Conservation (phyloP, 2,888 invertebrate genomes). For the Cremastobaeus sp. region DNA sequence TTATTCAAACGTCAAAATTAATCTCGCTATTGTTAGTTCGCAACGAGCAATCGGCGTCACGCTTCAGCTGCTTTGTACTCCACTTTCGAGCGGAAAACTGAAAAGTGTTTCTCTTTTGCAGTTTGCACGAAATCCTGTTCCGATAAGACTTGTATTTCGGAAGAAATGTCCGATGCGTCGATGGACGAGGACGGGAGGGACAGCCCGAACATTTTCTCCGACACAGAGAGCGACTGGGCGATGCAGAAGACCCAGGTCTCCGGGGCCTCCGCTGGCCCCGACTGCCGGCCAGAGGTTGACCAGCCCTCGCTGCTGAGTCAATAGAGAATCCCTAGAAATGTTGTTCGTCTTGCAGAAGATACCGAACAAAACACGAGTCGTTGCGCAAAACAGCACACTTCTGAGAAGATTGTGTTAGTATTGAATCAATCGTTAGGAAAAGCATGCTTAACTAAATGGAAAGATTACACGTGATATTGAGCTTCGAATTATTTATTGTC, state of each 20-base stretch:
- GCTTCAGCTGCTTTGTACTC: no score
- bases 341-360: neutral
- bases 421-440: conserved; percentile 28
- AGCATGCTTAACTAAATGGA: conserved; percentile 6
- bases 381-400: conserved; percentile 17
- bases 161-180: conserved; percentile 79
- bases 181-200: conserved; percentile 81
- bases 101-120: conserved; percentile 37
- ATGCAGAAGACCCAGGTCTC: conserved; percentile 65
- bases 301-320: conserved; percentile 71
- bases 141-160: conserved; percentile 71
- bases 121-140: conserved; percentile 50
- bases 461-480: conserved; percentile 13
- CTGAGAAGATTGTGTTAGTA: conserved; percentile 51
- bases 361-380: neutral
- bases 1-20: conserved; percentile 1
- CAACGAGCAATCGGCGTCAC: neutral
- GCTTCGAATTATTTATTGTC: conserved; percentile 39
- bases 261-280: conserved; percentile 69
- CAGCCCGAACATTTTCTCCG: conserved; percentile 82
- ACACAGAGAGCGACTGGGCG: conserved; percentile 86
- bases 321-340: conserved; percentile 3
- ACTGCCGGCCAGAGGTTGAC: conserved; percentile 82
- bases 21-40: neutral
- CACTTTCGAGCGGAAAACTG: no score